Conservation (phyloP, 1,140 invertebrate genomes). For the Heliconius himera region DNA sequence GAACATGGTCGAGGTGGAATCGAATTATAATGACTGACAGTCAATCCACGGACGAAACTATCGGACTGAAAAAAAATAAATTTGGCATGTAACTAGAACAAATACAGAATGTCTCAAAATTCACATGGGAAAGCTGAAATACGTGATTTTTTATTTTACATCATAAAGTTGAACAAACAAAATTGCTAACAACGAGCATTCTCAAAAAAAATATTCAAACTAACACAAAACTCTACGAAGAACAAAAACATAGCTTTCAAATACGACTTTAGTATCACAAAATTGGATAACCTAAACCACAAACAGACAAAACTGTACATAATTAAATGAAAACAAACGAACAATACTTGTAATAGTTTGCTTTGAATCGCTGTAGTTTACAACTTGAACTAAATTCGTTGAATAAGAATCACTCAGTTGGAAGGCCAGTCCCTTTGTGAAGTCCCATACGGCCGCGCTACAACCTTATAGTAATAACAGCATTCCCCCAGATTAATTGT, state of each 20-base stretch:
- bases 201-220: no score
- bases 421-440: conserved; percentile 68
- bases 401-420: conserved; percentile 61
- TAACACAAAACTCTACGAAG: neutral
- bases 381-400: conserved; percentile 43
- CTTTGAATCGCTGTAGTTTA: conserved; percentile 29
- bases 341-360: neutral
- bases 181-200: no score
- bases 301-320: neutral
- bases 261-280: neutral
- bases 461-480: conserved; percentile 71
- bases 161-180: no score
- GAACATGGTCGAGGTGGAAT: no score
- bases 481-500: conserved; percentile 64
- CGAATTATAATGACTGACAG: no score
- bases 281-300: neutral
- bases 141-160: no score
- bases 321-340: neutral
- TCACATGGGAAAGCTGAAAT: no score
- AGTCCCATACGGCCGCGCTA: conserved; percentile 53
- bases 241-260: neutral
- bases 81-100: no score
- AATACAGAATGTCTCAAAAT: no score
- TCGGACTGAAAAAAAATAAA: no score
- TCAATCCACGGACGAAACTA: no score